A percentile compares a stretch with the other conserved stretches of the same genome.
phyloP scores from a whole-genome alignment of 2,113 vertebrate genomes.

The Calcarius ornatus region DNA sequence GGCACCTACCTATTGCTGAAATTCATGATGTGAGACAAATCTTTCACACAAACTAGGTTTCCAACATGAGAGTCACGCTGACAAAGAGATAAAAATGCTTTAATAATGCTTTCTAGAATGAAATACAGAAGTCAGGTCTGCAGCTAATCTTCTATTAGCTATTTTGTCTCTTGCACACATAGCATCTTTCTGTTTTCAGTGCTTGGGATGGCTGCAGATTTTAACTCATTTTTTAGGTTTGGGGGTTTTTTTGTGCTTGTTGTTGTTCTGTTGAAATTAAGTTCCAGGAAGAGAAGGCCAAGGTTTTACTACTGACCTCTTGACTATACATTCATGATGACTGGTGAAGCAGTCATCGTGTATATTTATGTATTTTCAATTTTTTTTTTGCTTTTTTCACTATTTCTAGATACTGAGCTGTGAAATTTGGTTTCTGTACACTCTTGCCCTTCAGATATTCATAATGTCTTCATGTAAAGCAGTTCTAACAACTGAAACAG shows the following conservation, averaged over 20 bases:
- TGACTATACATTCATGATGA: background rate
- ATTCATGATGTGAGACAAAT: background rate
- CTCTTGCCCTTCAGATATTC: background rate
- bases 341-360: background rate
- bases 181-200: background rate
- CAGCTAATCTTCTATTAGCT: background rate
- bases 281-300: background rate
- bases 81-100: background rate
- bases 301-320: background rate
- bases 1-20: background rate
- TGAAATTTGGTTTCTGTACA: background rate
- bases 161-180: background rate
- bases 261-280: background rate
- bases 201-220: background rate
- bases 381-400: background rate
- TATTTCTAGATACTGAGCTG: background rate
- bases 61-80: background rate
- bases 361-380: background rate
- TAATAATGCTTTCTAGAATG: background rate
- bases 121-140: background rate
- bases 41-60: background rate
- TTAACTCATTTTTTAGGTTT: background rate
- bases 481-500: background rate
- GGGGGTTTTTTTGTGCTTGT: accelerated
- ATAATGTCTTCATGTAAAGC: background rate